Conservation (phyloP, 1,140 invertebrate genomes). For the Drosophila nebulosa region DNA sequence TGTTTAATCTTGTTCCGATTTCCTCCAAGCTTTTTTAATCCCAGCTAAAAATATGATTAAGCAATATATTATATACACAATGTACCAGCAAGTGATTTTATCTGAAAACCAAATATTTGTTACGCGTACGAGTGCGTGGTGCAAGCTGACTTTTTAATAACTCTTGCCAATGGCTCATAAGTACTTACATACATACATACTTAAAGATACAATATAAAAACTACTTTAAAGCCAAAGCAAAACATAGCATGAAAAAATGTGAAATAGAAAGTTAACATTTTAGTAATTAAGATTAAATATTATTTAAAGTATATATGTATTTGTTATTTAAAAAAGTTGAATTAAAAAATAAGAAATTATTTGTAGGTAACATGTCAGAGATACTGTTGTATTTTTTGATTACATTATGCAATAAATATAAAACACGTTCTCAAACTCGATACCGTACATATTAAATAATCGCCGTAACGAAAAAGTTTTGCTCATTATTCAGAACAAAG, state of each 20-base stretch:
- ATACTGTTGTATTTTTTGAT: slow-evolving; percentile 10
- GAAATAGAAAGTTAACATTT: slow-evolving; percentile 65
- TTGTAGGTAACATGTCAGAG: slow-evolving; percentile 5
- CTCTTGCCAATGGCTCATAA: background rate
- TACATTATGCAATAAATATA: slow-evolving; percentile 9
- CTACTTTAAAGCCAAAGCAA: slow-evolving; percentile 4
- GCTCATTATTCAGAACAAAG: too few species aligned
- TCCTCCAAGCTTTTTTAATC: background rate
- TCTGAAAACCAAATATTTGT: background rate
- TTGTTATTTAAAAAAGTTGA: slow-evolving; percentile 59
- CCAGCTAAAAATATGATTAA: background rate
- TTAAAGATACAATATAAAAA: slow-evolving; percentile 3
- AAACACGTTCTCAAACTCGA: slow-evolving; percentile 2
- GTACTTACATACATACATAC: background rate
- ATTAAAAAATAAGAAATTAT: slow-evolving; percentile 21
- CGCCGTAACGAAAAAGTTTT: too few species aligned
- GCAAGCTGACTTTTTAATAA: background rate
- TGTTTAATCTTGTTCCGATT: background rate
- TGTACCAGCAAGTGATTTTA: background rate
- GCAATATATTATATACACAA: background rate
- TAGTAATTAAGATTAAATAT: slow-evolving; percentile 42
- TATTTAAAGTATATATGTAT: slow-evolving; percentile 38
- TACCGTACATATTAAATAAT: background rate
- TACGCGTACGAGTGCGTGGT: background rate
- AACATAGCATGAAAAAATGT: slow-evolving; percentile 50